Conservation (phyloP, 2,113 vertebrate genomes). For the cat (Felis catus) region F.catus_Fca126_mat1.0 CM031411.1:18104001-18104500, state of each 20-base stretch:
- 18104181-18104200: neutral
- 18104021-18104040: neutral
- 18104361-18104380: neutral
- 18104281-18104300: constrained; percentile 5
- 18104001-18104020: neutral
- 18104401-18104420: constrained; percentile 38
- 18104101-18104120: neutral
- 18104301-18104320: neutral
- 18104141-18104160: neutral
- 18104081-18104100: constrained; percentile 2
- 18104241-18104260: neutral
- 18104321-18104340: neutral
- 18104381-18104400: constrained; percentile 34
- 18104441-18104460: neutral
- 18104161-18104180: neutral
- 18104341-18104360: neutral
- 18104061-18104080: neutral
- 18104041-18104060: neutral
- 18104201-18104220: neutral
- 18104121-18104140: neutral
- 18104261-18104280: neutral
- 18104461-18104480: no score
- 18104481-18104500: no score
- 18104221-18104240: neutral
- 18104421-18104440: constrained; percentile 19